Evolutionary conservation across 2,113 vertebrate species (phyloP).

Genomic region (Zosterops lateralis): DNA sequence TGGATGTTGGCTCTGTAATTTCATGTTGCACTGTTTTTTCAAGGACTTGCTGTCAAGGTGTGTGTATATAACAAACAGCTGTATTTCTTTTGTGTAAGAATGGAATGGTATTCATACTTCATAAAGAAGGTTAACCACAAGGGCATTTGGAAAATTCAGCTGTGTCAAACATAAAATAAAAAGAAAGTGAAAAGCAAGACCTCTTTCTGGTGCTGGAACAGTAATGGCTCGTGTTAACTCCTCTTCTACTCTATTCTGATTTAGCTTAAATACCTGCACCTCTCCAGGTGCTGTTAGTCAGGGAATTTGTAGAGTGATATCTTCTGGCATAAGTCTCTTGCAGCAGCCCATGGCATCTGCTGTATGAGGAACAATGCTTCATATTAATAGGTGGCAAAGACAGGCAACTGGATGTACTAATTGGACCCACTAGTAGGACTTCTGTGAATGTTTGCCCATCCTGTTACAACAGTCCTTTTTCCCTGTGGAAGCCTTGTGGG

Average conservation of each 20-base stretch:
- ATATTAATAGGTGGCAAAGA: neutral
- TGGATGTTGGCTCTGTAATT: neutral
- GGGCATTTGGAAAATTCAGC: neutral
- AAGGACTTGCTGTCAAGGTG: neutral
- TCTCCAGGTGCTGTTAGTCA: neutral
- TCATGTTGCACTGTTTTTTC: neutral
- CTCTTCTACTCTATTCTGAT: neutral
- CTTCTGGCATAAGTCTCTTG: neutral
- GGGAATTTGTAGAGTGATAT: neutral
- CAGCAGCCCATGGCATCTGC: neutral
- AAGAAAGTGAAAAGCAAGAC: neutral
- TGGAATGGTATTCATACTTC: neutral
- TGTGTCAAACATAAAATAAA: slow-evolving; percentile 1
- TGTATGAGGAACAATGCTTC: neutral
- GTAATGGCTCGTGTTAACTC: neutral
- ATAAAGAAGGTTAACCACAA: neutral
- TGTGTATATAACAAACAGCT: neutral
- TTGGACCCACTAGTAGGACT: neutral
- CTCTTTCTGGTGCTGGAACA: neutral
- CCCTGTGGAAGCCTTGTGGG: neutral
- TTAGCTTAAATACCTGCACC: neutral
- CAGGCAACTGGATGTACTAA: neutral
- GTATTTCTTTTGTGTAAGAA: neutral
- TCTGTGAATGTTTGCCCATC: neutral
- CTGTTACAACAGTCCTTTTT: neutral